Evolutionary conservation across 2,797 vertebrate genomes (phyloP), one percentile per base, ranked within the genome.

Genomic region (Nannoperca australis): DNA sequence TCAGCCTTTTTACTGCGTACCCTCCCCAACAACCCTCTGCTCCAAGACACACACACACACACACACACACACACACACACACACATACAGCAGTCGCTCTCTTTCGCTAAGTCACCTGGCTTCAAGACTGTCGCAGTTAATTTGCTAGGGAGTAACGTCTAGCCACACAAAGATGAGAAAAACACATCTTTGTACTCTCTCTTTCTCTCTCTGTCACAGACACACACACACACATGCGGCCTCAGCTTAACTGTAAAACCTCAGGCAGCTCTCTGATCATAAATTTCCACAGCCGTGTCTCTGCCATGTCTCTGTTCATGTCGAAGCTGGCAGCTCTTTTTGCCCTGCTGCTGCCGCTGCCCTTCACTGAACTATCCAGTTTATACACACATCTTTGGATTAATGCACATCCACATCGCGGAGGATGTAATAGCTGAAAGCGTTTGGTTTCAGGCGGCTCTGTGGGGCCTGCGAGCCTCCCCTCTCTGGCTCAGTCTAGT

Each of bases 241-340:
- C 88, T 64, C 86, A 88, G 82, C 78, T 85, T 89, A 87, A 82
- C 89, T 86, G 86, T 90, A 79, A 94, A 94, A 92, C 88, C 86
- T 89, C 90, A 89, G 78, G 85, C 91, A 88, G 77, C 67, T 72
- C 81, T 90, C 86, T 78, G 84, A 92, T 91, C 83, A 85, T 91
- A 93, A 79, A 93, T 93, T 92, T 91, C 81, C 85, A 83, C 73
- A 60, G 59, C 53, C 18, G 50, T 77, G 70, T 77, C 65, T 82
- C 50, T 85, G 87, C 76, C 82, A 79, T 82, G 24, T 27, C 24
- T 27, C 24, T 59, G 67, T 71, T 84, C 68, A 70, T 49, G 70
- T 85, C 66, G 66, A 64, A 81, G 63, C 82, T 90, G 82, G 81
- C 84, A 84, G 72, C 73, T 73, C 42, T 60, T 69, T 63, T 85